These are phyloP conservation scores for Labia minor DNA, from an alignment of 2,888 invertebrate genomes.

Conservation along the genomic window DNA sequence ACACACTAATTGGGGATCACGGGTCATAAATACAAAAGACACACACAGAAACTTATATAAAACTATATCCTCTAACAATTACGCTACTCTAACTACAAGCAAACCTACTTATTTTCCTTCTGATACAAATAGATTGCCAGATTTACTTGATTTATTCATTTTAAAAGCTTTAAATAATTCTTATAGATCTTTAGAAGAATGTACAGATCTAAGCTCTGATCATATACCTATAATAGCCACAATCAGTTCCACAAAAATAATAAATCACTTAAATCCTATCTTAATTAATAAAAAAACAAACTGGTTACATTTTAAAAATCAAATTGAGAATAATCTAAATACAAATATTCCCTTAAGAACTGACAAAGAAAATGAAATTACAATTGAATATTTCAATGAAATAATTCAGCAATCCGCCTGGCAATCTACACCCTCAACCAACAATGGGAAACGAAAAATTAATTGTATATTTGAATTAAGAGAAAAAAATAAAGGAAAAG, in stretches of 20 bases:
- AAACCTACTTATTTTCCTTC: constrained; percentile 29
- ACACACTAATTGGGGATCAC: background rate
- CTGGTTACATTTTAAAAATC: constrained; percentile 23
- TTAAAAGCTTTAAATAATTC: constrained; percentile 22
- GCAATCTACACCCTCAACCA: constrained; percentile 22
- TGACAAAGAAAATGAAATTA: constrained; percentile 24
- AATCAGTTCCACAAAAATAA: background rate
- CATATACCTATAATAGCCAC: background rate
- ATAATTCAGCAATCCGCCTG: constrained; percentile 24
- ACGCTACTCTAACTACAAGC: constrained; percentile 22
- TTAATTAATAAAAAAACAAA: constrained; percentile 24
- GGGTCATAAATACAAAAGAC: background rate
- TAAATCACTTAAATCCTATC: background rate
- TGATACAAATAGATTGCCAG: constrained; percentile 28
- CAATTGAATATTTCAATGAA: constrained; percentile 22
- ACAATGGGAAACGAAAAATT: constrained; percentile 14
- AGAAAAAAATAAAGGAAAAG: constrained; percentile 25
- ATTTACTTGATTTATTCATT: constrained; percentile 28
- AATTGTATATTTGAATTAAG: constrained; percentile 21
- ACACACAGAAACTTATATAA: background rate
- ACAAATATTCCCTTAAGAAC: constrained; percentile 24
- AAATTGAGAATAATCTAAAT: constrained; percentile 22
- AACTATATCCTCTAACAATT: background rate
- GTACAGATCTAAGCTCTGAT: constrained; percentile 25
- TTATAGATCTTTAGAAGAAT: constrained; percentile 23